These are phyloP conservation scores for Phylloscopus trochilus DNA, from an alignment of 2,113 vertebrate species.

Conservation along the genomic window DNA sequence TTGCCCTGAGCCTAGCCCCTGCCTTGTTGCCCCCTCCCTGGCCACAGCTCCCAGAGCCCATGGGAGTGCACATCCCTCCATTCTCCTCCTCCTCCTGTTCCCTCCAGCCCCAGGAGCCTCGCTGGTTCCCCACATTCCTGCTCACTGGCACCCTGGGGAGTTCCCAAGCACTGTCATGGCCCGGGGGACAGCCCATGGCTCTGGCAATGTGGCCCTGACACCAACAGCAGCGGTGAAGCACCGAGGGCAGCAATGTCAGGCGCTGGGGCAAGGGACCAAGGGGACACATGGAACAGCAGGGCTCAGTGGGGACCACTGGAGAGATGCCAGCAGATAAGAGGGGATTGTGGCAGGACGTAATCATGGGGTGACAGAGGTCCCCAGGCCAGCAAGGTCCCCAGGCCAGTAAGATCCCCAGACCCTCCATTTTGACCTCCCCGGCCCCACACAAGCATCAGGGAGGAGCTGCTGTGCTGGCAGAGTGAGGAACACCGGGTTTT, in stretches of 20 bases:
- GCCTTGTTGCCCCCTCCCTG: fast-evolving
- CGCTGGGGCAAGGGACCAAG: neutral
- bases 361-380: neutral
- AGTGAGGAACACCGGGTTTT: neutral
- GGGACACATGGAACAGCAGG: neutral
- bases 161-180: neutral
- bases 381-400: neutral
- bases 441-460: fast-evolving
- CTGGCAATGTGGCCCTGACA: neutral
- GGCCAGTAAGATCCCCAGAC: neutral
- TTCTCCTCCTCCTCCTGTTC: neutral
- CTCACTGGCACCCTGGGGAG: neutral
- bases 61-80: neutral
- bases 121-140: neutral
- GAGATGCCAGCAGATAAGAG: neutral
- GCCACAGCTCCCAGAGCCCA: neutral
- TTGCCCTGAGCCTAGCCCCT: neutral
- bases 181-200: neutral
- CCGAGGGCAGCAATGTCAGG: fast-evolving
- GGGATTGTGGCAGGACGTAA: fast-evolving
- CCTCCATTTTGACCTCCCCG: neutral
- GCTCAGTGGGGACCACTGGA: neutral
- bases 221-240: neutral
- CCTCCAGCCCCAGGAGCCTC: neutral
- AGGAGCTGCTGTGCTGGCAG: neutral